These are phyloP conservation scores for Nestor notabilis DNA, from an alignment of 2,113 vertebrate species.

Conservation along the genomic window DNA sequence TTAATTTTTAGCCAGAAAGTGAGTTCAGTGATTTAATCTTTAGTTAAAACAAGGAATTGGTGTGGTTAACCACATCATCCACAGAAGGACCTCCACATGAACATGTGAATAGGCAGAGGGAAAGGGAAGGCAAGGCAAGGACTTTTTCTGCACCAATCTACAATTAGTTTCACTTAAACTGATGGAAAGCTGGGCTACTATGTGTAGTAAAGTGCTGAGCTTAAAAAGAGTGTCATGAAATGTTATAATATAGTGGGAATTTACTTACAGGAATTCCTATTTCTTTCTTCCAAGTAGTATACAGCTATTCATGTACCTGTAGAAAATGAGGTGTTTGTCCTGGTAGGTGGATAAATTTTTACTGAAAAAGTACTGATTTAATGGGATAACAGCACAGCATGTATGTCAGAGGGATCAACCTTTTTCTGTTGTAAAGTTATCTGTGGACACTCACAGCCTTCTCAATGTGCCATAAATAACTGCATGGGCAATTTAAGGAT, in stretches of 20 bases:
- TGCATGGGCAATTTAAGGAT: not conserved
- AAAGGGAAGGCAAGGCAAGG: not conserved
- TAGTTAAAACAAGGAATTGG: not conserved
- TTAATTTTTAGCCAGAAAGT: not conserved
- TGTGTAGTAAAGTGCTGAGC: not conserved
- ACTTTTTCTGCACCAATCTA: not conserved
- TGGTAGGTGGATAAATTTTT: accelerated
- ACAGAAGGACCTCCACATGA: not conserved
- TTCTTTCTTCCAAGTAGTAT: not conserved
- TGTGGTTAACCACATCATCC: not conserved
- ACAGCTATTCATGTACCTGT: not conserved
- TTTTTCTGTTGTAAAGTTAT: not conserved
- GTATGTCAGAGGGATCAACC: not conserved
- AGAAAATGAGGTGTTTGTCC: not conserved
- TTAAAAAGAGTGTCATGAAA: not conserved
- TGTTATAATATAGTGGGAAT: not conserved
- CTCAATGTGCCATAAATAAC: not conserved
- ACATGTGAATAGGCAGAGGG: accelerated
- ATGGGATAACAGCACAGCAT: not conserved
- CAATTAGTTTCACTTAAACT: not conserved
- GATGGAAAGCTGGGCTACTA: not conserved
- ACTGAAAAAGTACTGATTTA: not conserved
- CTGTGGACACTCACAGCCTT: not conserved
- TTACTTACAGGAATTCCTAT: not conserved
- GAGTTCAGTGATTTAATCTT: not conserved